phyloP scores from a whole-genome alignment of 2,113 vertebrate genomes.

The Microcebus griseorufus region DNA sequence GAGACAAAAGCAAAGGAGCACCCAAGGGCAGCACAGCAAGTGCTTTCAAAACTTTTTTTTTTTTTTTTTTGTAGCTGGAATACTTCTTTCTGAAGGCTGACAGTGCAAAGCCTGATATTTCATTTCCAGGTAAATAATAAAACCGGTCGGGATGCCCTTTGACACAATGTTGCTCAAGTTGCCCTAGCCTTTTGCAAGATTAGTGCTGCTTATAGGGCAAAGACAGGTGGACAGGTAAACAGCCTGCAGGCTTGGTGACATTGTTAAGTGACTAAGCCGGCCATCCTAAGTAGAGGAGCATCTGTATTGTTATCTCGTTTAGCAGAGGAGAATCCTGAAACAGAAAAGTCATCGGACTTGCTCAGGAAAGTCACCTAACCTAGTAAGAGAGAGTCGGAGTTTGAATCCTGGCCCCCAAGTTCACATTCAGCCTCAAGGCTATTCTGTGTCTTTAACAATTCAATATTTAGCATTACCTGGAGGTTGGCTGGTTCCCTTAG shows the following conservation, averaged over 20 bases:
- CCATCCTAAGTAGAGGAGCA: neutral
- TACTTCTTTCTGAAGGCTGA: neutral
- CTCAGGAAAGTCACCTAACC: neutral
- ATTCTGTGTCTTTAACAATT: neutral
- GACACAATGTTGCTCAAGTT: neutral
- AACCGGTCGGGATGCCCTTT: neutral
- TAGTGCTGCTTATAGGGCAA: neutral
- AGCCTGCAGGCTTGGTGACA: neutral
- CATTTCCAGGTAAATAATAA: neutral
- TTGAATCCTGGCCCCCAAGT: neutral
- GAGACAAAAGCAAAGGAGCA: slow-evolving; percentile 7
- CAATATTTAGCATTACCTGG: neutral
- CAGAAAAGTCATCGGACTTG: neutral
- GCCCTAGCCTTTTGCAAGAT: neutral
- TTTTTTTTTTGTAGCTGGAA: too few species aligned
- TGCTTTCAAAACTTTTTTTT: neutral
- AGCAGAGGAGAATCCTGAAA: neutral
- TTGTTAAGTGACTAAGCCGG: too few species aligned
- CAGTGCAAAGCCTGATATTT: neutral
- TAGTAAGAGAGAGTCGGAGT: neutral
- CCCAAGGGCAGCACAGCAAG: neutral
- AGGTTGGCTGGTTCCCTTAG: neutral
- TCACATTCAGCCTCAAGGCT: neutral
- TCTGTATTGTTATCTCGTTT: neutral
- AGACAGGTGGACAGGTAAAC: neutral